Base-by-base conservation (phyloP, 2,888 invertebrate genomes). In the Tineola bisselliella region DNA sequence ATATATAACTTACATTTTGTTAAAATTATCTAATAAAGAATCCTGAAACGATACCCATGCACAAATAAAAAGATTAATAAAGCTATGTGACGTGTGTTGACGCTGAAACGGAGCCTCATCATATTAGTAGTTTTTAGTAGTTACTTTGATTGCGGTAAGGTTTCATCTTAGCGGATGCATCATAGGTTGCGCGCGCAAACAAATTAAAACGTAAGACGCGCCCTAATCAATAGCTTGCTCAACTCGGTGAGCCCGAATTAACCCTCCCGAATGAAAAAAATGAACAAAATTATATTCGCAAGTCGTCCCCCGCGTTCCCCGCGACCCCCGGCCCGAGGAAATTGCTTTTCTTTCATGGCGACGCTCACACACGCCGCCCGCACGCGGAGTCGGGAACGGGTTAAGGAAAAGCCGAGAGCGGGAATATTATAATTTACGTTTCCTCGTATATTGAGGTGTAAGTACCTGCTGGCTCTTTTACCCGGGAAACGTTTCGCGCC, bases 201-300 rank as follows among this genome's bases (percentile, higher is more conserved):
- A 86, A 84, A 87, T 84, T 86, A 86, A 87, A 86, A 84, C 82
- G 83, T 86, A 86, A 86, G 86, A 87, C 86, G 86, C 87, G 83
- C 84, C 86, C 86, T 87, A 87, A 87, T 87, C 87, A 87, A 87
- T 87, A 87, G 86, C 87, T 79, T 79, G 77, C 81, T 80, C 76
- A 25, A 38, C 81, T 81, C 83, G 81, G 81, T 82, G 81, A 76
- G 84, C 84, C 81, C 79, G 86, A 86, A 87, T 86, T 87, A 86
- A 86, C 86, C 84, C 83, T 81, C 76, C 84, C 84, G 83, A 84
- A 87, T 86, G 81, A 86, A 86, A 87, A 58, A 87, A 87, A 86
- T 87, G 87, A 87, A 84, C 84, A 86, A 86, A 87, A 87, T 87
- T 86, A 87, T 87, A 87, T 87, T 86, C 86, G 84, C 84, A 84